Conservation (phyloP, 2,888 invertebrate species). For the Atrina japonica region DNA sequence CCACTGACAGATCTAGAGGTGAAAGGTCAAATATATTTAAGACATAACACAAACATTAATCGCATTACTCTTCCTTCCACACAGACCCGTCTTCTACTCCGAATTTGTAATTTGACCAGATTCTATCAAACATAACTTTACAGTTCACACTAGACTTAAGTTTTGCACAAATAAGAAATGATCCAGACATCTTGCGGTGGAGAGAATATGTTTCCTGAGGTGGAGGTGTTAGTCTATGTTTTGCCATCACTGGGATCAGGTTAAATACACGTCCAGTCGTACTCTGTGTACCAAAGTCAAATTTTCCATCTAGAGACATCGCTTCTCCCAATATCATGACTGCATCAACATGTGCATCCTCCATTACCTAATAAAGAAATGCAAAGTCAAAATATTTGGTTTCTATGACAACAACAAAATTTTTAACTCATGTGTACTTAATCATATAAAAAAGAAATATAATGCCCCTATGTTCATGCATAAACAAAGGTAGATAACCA, state of each 20-base stretch:
- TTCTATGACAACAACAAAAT: background rate
- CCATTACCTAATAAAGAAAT: conserved; percentile 86
- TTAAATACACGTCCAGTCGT: conserved; percentile 89
- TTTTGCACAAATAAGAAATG: conserved; percentile 94
- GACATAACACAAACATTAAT: too few relatives aligned
- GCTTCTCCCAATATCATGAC: conserved; percentile 99
- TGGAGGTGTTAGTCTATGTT: conserved; percentile 96
- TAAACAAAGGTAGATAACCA: too few relatives aligned
- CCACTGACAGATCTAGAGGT: too few relatives aligned
- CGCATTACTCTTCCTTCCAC: too few relatives aligned
- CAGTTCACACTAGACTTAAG: conserved; percentile 91
- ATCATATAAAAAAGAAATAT: background rate
- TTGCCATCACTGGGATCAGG: conserved; percentile 95
- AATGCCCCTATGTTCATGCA: too few relatives aligned
- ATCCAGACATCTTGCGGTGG: conserved; percentile 97
- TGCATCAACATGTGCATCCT: conserved; percentile 96
- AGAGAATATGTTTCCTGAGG: conserved; percentile 99
- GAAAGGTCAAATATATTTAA: too few relatives aligned
- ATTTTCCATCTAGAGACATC: conserved; percentile 88
- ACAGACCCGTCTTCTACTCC: conserved; percentile 27
- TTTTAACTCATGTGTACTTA: background rate
- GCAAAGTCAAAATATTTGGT: background rate
- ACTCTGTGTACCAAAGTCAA: conserved; percentile 94
- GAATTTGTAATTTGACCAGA: conserved; percentile 86
- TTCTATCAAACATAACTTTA: conserved; percentile 89